These are phyloP conservation scores for Anolis sagrei DNA, from an alignment of 2,113 vertebrate species.

Conservation along the genomic window DNA sequence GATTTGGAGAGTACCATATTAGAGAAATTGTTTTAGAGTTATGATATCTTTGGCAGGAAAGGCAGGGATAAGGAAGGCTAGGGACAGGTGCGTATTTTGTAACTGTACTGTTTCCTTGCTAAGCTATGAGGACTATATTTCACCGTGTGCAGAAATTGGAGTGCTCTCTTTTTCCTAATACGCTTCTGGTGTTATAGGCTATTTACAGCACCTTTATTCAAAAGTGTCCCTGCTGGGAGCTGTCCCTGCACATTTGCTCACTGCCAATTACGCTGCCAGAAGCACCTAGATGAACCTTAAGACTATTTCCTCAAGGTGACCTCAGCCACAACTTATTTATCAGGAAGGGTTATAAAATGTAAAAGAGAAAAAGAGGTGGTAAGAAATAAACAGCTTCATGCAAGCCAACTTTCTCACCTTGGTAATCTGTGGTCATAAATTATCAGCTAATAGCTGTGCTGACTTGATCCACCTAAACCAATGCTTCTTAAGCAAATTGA, in stretches of 20 bases:
- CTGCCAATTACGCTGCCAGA: slow-evolving; percentile 50
- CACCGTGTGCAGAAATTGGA: slow-evolving; percentile 6
- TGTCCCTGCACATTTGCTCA: slow-evolving; percentile 27
- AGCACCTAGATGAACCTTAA: slow-evolving; percentile 42
- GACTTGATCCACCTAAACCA: not conserved
- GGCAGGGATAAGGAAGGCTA: not conserved
- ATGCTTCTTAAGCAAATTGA: not conserved
- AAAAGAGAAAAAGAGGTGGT: slow-evolving; percentile 2
- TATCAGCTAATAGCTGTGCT: slow-evolving; percentile 19
- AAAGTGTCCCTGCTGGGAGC: slow-evolving; percentile 40
- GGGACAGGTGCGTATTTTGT: not conserved
- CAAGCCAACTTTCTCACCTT: slow-evolving; percentile 21
- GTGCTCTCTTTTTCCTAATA: not conserved
- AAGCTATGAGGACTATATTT: slow-evolving; percentile 1
- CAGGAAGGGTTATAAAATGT: slow-evolving; percentile 28
- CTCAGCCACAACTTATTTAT: slow-evolving; percentile 37
- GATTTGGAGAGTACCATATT: not conserved
- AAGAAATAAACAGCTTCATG: slow-evolving; percentile 15
- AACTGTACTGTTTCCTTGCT: slow-evolving; percentile 3
- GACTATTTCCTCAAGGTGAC: slow-evolving; percentile 48
- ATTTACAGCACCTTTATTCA: slow-evolving; percentile 43
- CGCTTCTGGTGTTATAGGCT: not conserved
- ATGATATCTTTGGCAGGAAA: not conserved
- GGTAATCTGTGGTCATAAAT: slow-evolving; percentile 22
- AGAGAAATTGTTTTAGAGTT: not conserved